phyloP scores from a whole-genome alignment of 2,797 vertebrate species.

The Ptychobarbus kaznakovi region DNA sequence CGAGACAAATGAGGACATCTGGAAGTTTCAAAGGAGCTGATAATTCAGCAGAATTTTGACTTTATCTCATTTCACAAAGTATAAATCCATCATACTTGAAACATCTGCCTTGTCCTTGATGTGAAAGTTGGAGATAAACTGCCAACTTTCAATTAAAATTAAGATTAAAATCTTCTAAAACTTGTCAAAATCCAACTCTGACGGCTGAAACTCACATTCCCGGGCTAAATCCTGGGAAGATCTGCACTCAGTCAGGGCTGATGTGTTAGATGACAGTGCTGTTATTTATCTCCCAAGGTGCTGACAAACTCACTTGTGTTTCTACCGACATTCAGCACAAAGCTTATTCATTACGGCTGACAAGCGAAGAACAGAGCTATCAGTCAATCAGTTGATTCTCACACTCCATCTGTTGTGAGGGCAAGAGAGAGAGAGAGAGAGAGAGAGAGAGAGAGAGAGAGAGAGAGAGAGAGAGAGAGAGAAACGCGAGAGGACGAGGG shows the following conservation, averaged over 20 bases:
- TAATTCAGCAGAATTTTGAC: constrained; percentile 33
- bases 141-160: constrained; percentile 32
- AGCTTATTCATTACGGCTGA: constrained; percentile 49
- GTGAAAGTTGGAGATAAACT: constrained; percentile 17
- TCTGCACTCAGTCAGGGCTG: not conserved
- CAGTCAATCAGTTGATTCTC: constrained; percentile 51
- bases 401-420: constrained; percentile 53
- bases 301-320: constrained; percentile 50
- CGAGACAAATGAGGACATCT: constrained; percentile 36
- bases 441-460: not conserved
- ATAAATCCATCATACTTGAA: constrained; percentile 19
- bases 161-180: constrained; percentile 41
- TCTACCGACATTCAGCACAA: constrained; percentile 35
- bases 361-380: constrained; percentile 38
- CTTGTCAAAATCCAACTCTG: constrained; percentile 19
- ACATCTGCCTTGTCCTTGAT: constrained; percentile 26
- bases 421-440: constrained; percentile 18
- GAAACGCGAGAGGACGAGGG: not conserved
- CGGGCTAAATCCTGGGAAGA: not conserved
- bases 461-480: constrained; percentile 17
- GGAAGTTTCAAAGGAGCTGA: constrained; percentile 25
- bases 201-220: constrained; percentile 1
- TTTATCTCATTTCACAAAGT: constrained; percentile 30
- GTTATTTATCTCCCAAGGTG: constrained; percentile 45
- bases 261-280: constrained; percentile 30